Conservation (phyloP, 2,113 vertebrate genomes). For the Periophthalmus modestus region DNA sequence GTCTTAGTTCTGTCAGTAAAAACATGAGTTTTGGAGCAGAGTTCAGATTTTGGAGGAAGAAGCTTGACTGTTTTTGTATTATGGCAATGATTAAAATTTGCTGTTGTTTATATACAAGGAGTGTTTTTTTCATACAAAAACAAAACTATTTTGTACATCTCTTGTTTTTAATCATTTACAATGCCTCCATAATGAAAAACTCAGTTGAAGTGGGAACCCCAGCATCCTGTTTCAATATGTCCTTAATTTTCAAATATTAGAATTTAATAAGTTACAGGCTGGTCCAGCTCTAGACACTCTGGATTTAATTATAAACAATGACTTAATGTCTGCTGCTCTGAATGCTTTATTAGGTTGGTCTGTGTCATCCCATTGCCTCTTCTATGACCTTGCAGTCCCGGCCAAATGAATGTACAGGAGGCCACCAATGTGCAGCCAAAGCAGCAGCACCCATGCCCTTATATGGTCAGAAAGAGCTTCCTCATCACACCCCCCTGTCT, state of each 20-base stretch:
- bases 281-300: not conserved
- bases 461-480: slow-evolving; percentile 61
- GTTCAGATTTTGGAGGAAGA: no score
- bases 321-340: slow-evolving; percentile 14
- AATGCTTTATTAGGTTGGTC: slow-evolving; percentile 2
- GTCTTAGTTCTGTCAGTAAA: no score
- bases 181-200: not conserved
- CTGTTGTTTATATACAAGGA: no score
- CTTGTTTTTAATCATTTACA: not conserved
- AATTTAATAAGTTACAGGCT: not conserved
- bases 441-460: slow-evolving; percentile 60
- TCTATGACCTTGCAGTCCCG: slow-evolving; percentile 37
- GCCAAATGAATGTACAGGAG: slow-evolving; percentile 23
- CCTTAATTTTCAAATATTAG: not conserved
- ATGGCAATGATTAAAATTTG: no score
- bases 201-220: not conserved
- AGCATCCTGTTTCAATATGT: not conserved
- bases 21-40: no score
- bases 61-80: no score
- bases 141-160: not conserved
- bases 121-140: not conserved
- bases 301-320: not conserved
- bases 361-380: slow-evolving; percentile 40
- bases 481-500: slow-evolving; percentile 15
- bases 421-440: slow-evolving; percentile 62